Evolutionary conservation across 1,140 invertebrate genomes (phyloP).

Genomic region (Ceratoteleas bidentatus): DNA sequence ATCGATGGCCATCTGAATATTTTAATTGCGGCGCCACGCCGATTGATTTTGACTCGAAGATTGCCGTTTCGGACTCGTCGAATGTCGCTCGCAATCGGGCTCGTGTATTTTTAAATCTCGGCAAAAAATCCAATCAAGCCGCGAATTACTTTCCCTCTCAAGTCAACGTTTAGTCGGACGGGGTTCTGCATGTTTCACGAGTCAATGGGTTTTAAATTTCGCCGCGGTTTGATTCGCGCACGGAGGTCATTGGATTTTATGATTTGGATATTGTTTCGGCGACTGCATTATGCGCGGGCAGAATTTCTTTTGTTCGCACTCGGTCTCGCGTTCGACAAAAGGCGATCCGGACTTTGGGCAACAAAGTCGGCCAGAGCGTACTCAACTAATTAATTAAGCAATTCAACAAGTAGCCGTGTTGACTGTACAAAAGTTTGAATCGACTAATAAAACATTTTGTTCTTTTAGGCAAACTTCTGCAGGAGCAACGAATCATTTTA

Average conservation of each 20-base stretch:
- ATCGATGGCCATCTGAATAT: conserved; percentile 24
- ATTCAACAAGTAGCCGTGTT: conserved; percentile 45
- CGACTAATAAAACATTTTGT: conserved; percentile 38
- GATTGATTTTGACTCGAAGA: too few species aligned
- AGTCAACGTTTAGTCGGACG: neutral
- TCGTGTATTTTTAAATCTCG: neutral
- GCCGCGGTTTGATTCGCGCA: neutral
- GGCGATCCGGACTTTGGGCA: conserved; percentile 29
- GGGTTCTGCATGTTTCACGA: neutral
- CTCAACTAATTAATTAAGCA: conserved; percentile 49
- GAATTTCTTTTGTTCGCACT: conserved; percentile 17
- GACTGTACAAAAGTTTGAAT: conserved; percentile 33
- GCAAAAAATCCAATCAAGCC: neutral
- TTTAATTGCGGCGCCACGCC: conserved; percentile 8
- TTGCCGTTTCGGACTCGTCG: neutral
- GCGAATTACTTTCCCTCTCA: neutral
- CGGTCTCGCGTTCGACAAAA: conserved; percentile 28
- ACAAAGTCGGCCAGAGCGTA: conserved; percentile 28
- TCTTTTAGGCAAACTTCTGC: conserved; percentile 29
- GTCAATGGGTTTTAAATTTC: neutral
- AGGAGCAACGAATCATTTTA: conserved; percentile 39
- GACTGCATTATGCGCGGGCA: conserved; percentile 3
- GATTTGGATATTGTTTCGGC: conserved; percentile 10
- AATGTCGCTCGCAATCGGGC: neutral
- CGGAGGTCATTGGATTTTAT: neutral